Conservation (phyloP, 1,140 invertebrate genomes). For the Medauroidea extradentata region DNA sequence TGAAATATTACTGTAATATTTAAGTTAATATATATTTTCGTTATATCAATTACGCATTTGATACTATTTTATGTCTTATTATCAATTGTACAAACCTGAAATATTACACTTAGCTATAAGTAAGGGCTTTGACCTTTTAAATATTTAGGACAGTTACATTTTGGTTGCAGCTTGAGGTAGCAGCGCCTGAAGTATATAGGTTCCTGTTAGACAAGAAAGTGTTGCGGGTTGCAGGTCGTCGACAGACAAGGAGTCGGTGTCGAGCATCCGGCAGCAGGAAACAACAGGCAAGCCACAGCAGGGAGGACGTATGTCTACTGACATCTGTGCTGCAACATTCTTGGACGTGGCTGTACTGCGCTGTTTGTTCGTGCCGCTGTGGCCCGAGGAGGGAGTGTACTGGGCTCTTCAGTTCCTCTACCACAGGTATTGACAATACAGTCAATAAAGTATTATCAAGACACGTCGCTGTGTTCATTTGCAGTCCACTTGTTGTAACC, state of each 20-base stretch:
- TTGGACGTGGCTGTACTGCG: slow-evolving; percentile 92
- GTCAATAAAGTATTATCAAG: too few relatives aligned
- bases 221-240: slow-evolving; percentile 12
- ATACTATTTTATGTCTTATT: too few relatives aligned
- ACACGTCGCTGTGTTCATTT: too few relatives aligned
- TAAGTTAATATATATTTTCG: too few relatives aligned
- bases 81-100: too few relatives aligned
- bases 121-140: too few relatives aligned
- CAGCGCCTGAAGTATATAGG: not conserved
- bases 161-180: not conserved
- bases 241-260: slow-evolving; percentile 15
- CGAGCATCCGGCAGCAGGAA: not conserved
- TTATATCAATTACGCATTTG: too few relatives aligned
- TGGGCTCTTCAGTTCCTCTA: slow-evolving; percentile 89
- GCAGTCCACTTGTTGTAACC: too few relatives aligned
- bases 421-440: slow-evolving; percentile 78
- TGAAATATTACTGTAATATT: too few relatives aligned
- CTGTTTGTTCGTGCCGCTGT: slow-evolving; percentile 95
- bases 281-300: not conserved
- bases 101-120: too few relatives aligned
- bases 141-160: not conserved
- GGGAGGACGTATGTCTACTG: slow-evolving; percentile 32
- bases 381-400: slow-evolving; percentile 86
- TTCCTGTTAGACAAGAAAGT: not conserved
- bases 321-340: slow-evolving; percentile 86